Evolutionary conservation across 2,888 invertebrate genomes (phyloP), one percentile per base, ranked within the genome.

Genomic region (Cryptocephalus moraei): DNA sequence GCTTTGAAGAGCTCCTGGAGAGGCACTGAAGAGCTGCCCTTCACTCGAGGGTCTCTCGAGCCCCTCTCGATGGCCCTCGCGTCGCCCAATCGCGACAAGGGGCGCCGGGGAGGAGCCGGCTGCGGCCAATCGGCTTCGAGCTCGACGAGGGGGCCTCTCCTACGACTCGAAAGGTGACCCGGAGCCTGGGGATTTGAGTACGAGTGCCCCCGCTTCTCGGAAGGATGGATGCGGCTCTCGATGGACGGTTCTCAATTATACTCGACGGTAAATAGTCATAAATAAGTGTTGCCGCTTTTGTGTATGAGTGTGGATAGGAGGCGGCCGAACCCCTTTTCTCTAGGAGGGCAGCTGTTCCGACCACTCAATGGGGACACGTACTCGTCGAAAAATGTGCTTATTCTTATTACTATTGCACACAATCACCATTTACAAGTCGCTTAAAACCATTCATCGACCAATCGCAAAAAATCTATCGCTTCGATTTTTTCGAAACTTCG

Each of bases 1-100:
- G 59, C 59, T 60, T 61, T 66, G 64, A 65, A 70, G 68, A 64
- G 66, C 60, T 66, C 66, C 68, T 69, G 67, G 67, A 69, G 68
- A 67, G 68, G 56, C 42, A 60, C 63, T 68, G 66, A 66, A 68
- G 67, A 68, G 66, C 66, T 58, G 58, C 66, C 67, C 70, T 70
- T 64, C 64, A 69, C 62, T 68, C 62, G 65, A 68, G 67, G 66
- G 60, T 62, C 63, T 63, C 68, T 68, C 65, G 62, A 66, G 62
- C 59, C 61, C 60, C 63, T 63, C 62, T 57, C 57, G 55, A 59
- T 56, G 59, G 54, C 61, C 62, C 64, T 66, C 59, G 56, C 54
- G 41, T 44, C 55, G 47, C 49, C 70, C 71, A 70, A 71, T 70
- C 45, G 56, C 45, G 49, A 39, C 14, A 14, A 22, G 41, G 39